Percentiles rank a stretch among this genome's conserved stretches.
phyloP scores from a whole-genome alignment of 2,113 vertebrate species.

The Zosterops hypoxanthus region DNA sequence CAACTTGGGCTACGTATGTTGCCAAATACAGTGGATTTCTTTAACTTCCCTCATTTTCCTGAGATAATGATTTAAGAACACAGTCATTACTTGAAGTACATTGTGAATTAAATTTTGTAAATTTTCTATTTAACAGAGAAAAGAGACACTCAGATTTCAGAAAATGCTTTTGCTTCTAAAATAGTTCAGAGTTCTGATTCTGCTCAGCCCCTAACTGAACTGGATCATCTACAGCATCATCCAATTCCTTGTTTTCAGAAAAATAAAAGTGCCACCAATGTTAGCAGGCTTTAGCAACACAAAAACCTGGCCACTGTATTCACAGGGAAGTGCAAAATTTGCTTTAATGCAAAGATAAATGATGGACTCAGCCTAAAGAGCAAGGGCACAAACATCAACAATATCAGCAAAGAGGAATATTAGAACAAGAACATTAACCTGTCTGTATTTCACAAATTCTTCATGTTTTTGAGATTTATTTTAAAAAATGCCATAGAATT shows the following conservation, averaged over 20 bases:
- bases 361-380: background rate
- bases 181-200: background rate
- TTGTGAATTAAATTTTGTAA: background rate
- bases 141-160: background rate
- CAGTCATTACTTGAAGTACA: background rate
- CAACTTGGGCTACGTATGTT: background rate
- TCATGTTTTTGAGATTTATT: background rate
- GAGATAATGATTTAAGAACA: background rate
- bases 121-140: background rate
- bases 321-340: background rate
- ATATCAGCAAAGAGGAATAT: background rate
- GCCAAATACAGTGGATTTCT: background rate
- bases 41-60: background rate
- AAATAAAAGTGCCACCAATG: background rate
- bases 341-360: background rate
- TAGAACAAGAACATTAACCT: background rate
- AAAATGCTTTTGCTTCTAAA: background rate
- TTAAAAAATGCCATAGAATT: background rate
- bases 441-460: background rate
- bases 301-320: background rate
- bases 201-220: background rate
- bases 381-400: background rate
- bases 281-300: background rate
- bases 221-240: background rate
- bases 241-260: background rate